A percentile compares a stretch with the other conserved stretches of the same genome.
Conservation (phyloP, 1,140 invertebrate species). For the Drosophila parabipectinata region DNA sequence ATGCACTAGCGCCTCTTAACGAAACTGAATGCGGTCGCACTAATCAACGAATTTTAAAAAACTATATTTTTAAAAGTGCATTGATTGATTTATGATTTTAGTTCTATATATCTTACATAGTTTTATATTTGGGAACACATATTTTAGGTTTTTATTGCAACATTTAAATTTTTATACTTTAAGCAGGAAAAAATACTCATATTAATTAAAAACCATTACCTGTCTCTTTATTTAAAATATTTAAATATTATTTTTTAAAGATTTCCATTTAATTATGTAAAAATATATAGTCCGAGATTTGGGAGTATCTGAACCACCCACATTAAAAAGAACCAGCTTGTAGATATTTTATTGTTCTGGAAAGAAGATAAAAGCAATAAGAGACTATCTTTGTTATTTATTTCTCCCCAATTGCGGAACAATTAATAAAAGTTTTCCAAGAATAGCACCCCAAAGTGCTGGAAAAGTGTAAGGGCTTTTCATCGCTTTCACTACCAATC, state of each 20-base stretch:
- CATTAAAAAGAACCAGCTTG: neutral
- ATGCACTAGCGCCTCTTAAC: neutral
- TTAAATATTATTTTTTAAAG: no score
- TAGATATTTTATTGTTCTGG: neutral
- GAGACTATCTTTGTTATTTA: neutral
- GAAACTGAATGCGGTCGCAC: neutral
- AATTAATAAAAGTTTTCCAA: neutral
- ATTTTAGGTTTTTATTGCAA: no score
- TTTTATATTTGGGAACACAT: no score
- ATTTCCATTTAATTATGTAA: no score
- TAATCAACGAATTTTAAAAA: neutral
- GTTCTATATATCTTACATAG: no score
- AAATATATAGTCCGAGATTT: no score
- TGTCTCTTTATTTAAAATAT: no score
- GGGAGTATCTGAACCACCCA: neutral
- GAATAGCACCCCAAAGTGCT: neutral
- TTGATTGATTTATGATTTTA: neutral
- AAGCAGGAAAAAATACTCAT: no score
- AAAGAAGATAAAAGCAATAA: conserved; percentile 1
- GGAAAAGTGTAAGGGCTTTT: neutral
- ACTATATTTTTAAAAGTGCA: neutral
- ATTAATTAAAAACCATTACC: no score
- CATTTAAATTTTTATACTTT: no score
- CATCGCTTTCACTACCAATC: neutral
- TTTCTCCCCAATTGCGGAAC: neutral